Base-by-base conservation (phyloP, 2,113 vertebrate genomes). In the Laticauda colubrina region DNA sequence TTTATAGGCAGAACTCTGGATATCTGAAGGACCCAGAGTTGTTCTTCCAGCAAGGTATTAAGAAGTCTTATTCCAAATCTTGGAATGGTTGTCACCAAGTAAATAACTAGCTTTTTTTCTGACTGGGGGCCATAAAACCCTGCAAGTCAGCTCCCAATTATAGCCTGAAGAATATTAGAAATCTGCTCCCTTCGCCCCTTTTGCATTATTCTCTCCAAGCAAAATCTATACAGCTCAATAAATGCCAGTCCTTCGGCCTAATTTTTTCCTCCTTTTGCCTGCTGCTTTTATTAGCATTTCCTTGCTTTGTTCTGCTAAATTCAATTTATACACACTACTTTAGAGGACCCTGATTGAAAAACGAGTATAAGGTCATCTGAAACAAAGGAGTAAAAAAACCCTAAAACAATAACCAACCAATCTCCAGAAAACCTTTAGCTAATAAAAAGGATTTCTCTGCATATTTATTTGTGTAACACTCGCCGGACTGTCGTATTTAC, bases 401-500 rank as follows among this genome's bases (percentile, higher is more conserved):
- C 20, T 20, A 56, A 23, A 61, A 34, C 12, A 34, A n/a, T 69
- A 69, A 69, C 95, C 55, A 12, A 24, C 10, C 89, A 94, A 24
- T 64, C 0, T 43, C 91, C 48, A 92, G 88, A 89, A 91, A 90
- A 91, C 87, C 92, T 34, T 93, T 92, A 91, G 95, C 96, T 98
- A 97, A 95, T 96, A 98, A 98, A 98, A 97, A 96, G 94, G 26
- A 95, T 96, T 97, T 97, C 95, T 93, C 92, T 97, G 92, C 96
- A 95, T 96, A 14, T 97, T 98, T 98, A 98, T 97, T 95, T 97
- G 94, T 94, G 95, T 97, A 96, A 97, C 97, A 97, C 96, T 97
- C 97, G 97, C 97, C 97, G 97, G 98, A 98, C 98, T 97, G 96
- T 95, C 96, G 92, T 98, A 97, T 98, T 97, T 98, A 98, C 97